Base-by-base conservation (phyloP, 2,888 invertebrate genomes). In the Clitarchus hookeri region DNA sequence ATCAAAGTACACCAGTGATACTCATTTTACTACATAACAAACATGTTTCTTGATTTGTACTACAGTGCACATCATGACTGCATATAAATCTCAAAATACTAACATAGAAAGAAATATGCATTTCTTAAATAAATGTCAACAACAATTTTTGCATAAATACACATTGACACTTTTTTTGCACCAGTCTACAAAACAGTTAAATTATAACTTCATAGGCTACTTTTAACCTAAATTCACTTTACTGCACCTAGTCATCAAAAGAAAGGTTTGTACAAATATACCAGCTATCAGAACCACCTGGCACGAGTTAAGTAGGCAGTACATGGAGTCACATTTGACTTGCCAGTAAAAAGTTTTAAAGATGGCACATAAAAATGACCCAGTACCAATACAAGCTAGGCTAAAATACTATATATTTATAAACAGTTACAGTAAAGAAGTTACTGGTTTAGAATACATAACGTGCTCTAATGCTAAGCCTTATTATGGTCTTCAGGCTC, bases 61-160 rank as follows among this genome's bases (percentile, higher is more conserved):
- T 65, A 65, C 65, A 65, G 65, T 65, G 65, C 65, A 65, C 65
- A 65, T 65, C 8, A 65, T 23, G n/a, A n/a, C n/a, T 16, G 65
- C 65, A 65, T 65, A 65, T 65, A 65, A 65, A 65, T 23, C 65
- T 65, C 65, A 65, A 65, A 19, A 65, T 48, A 48, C 48, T 48
- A 48, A 48, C 48, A 48, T 0, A 13, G 48, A 2, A 48, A 2
- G 19, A n/a, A 6, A 65, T 2, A 65, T 23, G 16, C 65, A 65
- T 65, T 65, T 65, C 65, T 65, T n/a, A 65, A 65, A 65, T 65
- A 65, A n/a, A 65, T 19, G 65, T 65, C n/a, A n/a, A 65, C n/a
- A n/a, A 65, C 19, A 65, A 65, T 65, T 65, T n/a, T 65, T 19
- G 65, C 8, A n/a, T 19, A n/a, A 65, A 65, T n/a, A 65, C 8